Conservation (phyloP, 2,113 vertebrate genomes). For the Cottus gobio region DNA sequence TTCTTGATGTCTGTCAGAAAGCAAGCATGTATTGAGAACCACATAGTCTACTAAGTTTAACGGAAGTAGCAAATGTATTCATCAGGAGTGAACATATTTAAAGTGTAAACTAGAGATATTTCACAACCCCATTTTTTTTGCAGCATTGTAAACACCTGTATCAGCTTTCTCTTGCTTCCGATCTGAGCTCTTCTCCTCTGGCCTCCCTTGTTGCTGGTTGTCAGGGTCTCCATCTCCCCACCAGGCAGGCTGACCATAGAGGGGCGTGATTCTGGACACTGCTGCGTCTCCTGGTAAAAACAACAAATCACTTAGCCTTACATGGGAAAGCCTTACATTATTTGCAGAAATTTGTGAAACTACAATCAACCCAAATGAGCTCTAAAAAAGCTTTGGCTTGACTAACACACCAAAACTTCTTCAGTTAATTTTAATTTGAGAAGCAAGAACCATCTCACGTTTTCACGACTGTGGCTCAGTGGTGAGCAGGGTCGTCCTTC, state of each 20-base stretch:
- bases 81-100: neutral
- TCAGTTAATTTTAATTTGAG: neutral
- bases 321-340: neutral
- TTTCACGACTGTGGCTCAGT: neutral
- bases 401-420: neutral
- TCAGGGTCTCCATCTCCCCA: conserved; percentile 93
- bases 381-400: neutral
- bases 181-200: conserved; percentile 84
- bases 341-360: neutral
- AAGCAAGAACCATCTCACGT: neutral
- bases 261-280: conserved; percentile 91
- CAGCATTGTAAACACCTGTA: conserved; percentile 72
- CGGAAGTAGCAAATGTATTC: neutral
- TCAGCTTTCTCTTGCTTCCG: conserved; percentile 82
- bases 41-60: neutral
- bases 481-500: too few relatives aligned
- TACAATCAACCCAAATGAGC: neutral
- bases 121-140: neutral
- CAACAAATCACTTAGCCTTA: neutral
- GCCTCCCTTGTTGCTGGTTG: conserved; percentile 83
- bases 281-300: conserved; percentile 82
- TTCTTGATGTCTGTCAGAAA: conserved; percentile 66
- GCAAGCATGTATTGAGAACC: neutral
- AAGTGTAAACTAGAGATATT: neutral
- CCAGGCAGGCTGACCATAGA: conserved; percentile 97